Evolutionary conservation across 2,888 invertebrate genomes (phyloP), one percentile per base, ranked within the genome.

Genomic region (Acholoe squamosa): DNA sequence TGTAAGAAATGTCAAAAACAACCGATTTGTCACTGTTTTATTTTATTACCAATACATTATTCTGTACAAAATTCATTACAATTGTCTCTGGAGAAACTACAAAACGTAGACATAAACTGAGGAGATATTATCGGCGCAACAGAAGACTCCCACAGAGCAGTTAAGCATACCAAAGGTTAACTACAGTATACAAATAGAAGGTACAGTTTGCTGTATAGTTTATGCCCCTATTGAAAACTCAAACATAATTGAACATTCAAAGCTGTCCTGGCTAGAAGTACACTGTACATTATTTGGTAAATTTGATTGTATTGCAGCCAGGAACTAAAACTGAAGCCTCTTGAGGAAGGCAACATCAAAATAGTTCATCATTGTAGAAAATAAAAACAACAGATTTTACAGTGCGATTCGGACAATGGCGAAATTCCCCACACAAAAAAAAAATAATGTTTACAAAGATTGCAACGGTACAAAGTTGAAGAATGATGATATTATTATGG

Each of bases 1-100:
- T 19, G 19, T n/a, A 61, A 28, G 5, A 25, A 25, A 76, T 28
- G 5, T n/a, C 76, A 56, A 10, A 86, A 12, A 1, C 86, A n/a
- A 56, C 7, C 5, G 28, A 31, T 25, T 22, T 86, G 86, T 86
- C 86, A 86, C 86, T 52, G 52, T 43, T 43, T 43, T 43, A 31
- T 86, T 86, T 86, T 86, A 86, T 86, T 86, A 86, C 86, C 86
- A 86, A 86, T 54, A 86, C 86, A 86, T 86, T 25, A 86, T 86
- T 86, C 86, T 86, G 86, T 86, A 86, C 86, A 86, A 86, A 86
- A 86, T 54, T 52, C 54, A 86, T 86, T 52, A 52, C 86, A 86
- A 7, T 80, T 80, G 80, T 56, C 86, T 86, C 31, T 86, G 54
- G 52, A 86, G 86, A 54, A 54, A 54, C 86, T 86, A 86, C 56